phyloP scores from a whole-genome alignment of 2,113 vertebrate genomes.

The Apeltes quadracus region DNA sequence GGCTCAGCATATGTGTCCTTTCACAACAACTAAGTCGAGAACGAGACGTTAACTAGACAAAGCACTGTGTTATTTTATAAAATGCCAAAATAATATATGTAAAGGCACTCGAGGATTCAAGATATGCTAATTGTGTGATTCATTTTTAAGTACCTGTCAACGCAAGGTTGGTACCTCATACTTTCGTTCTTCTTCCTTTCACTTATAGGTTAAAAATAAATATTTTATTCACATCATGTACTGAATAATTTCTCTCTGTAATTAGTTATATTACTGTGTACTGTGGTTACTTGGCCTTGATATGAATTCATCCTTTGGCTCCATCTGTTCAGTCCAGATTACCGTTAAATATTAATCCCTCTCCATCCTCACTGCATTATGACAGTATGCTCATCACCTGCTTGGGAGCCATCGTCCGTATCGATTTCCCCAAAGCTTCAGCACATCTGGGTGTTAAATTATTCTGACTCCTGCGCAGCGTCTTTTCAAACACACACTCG shows the following conservation, averaged over 20 bases:
- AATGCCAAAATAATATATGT: background rate
- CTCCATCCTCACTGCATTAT: constrained; percentile 52
- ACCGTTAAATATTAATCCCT: constrained; percentile 58
- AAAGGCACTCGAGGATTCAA: background rate
- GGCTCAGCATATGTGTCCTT: background rate
- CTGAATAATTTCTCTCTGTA: background rate
- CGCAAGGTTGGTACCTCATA: background rate
- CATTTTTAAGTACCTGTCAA: background rate
- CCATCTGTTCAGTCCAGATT: constrained; percentile 55
- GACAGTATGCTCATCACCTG: constrained; percentile 58
- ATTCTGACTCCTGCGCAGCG: constrained; percentile 47
- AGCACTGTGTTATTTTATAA: background rate
- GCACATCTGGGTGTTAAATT: constrained; percentile 67
- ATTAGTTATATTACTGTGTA: constrained; percentile 15
- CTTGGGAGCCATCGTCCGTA: constrained; percentile 41
- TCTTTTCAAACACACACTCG: constrained; percentile 26
- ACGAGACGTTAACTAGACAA: background rate
- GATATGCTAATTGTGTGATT: background rate
- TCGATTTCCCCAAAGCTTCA: constrained; percentile 58
- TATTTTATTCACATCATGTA: background rate
- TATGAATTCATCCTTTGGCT: constrained; percentile 25
- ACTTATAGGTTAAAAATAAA: background rate
- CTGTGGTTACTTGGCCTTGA: constrained; percentile 19
- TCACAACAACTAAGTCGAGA: background rate
- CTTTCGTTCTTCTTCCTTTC: background rate